A percentile compares a stretch with the other conserved stretches of the same genome.
Evolutionary conservation across 2,797 vertebrate species (phyloP).

Genomic region (Poeciliopsis infans): DNA sequence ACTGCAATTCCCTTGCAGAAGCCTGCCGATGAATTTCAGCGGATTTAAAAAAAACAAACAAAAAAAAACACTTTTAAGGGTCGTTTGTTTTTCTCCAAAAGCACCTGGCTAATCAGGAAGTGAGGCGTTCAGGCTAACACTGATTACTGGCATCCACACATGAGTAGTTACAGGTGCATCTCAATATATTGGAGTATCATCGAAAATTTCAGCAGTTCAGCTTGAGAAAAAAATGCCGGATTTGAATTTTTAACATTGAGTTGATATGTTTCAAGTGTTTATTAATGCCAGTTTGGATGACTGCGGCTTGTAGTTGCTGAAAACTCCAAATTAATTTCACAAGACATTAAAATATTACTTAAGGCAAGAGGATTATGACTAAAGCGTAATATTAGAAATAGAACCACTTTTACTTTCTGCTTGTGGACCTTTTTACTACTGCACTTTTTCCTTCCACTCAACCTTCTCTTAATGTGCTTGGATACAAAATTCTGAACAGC

Average conservation of each 20-base stretch:
- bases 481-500: background rate
- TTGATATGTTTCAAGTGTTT: background rate
- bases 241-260: background rate
- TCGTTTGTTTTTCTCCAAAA: slow-evolving; percentile 4
- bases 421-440: background rate
- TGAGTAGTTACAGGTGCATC: slow-evolving; percentile 24
- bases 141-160: slow-evolving; percentile 63
- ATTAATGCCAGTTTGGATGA: background rate
- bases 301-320: background rate
- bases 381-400: background rate
- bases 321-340: background rate
- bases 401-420: background rate
- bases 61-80: background rate
- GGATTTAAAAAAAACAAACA: background rate
- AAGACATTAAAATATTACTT: background rate
- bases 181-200: background rate
- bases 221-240: background rate
- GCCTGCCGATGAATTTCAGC: background rate
- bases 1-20: slow-evolving; percentile 7
- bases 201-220: background rate
- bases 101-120: slow-evolving; percentile 35
- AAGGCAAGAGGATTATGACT: background rate
- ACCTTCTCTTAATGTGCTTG: background rate
- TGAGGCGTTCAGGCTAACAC: slow-evolving; percentile 62
- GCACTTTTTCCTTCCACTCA: background rate